Evolutionary conservation across 2,888 invertebrate species (phyloP).

Genomic region (Pachydiplax longipennis): DNA sequence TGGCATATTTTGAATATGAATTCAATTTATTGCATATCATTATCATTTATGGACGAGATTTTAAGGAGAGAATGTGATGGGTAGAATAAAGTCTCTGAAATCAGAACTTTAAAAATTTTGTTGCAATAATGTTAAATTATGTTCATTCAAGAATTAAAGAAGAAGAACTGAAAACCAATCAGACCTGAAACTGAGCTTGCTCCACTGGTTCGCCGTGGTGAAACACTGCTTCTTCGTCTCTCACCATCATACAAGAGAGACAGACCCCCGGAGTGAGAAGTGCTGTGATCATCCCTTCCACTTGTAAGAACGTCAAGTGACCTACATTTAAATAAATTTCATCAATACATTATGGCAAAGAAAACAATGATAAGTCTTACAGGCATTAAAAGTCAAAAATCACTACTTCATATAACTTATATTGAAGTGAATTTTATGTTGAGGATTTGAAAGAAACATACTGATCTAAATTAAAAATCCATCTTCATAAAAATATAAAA

Average conservation of each 20-base stretch:
- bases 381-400: too few relatives aligned
- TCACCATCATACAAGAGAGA: slow-evolving; percentile 58
- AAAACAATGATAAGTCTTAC: background rate
- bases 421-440: too few relatives aligned
- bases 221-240: slow-evolving; percentile 57
- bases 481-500: too few relatives aligned
- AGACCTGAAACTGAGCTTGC: slow-evolving; percentile 81
- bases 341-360: background rate
- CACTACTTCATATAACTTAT: too few relatives aligned
- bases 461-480: too few relatives aligned
- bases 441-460: too few relatives aligned
- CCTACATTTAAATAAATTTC: slow-evolving; percentile 49
- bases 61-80: background rate
- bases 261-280: background rate
- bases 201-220: slow-evolving; percentile 76
- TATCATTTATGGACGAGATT: background rate
- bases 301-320: slow-evolving; percentile 56
- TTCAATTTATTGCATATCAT: background rate
- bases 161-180: background rate
- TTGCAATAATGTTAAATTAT: background rate
- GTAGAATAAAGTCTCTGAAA: background rate
- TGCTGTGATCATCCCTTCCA: slow-evolving; percentile 50
- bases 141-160: background rate
- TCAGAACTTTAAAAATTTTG: background rate
- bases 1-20: background rate